A percentile compares a stretch with the other conserved stretches of the same genome.
Conservation (phyloP, 2,797 vertebrate species). For the Tangara arthus region DNA sequence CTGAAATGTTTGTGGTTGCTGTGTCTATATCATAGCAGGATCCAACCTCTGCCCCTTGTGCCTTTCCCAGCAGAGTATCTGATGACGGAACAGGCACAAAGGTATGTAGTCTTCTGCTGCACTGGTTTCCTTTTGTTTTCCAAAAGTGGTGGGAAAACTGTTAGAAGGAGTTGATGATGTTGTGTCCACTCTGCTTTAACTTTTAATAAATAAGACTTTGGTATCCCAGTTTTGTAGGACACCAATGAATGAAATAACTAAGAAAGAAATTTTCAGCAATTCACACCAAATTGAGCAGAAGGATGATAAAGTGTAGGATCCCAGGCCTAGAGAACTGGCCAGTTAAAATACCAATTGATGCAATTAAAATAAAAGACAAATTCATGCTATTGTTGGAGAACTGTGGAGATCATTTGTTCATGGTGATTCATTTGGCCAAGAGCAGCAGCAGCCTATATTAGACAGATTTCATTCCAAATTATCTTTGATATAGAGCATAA, state of each 20-base stretch:
- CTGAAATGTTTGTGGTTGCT: not conserved
- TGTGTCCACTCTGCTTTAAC: not conserved
- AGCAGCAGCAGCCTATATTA: not conserved
- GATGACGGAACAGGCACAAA: not conserved
- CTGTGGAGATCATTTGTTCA: not conserved
- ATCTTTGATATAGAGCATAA: not conserved
- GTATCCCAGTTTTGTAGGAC: not conserved
- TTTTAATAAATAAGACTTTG: not conserved
- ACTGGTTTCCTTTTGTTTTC: not conserved
- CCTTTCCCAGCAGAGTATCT: not conserved
- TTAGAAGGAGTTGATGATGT: not conserved
- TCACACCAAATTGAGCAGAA: not conserved
- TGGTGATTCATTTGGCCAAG: not conserved
- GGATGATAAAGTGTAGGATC: not conserved
- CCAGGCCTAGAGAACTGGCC: not conserved
- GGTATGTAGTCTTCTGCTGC: not conserved
- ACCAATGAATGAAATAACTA: not conserved
- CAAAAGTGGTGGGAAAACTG: not conserved
- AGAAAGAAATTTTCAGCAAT: not conserved
- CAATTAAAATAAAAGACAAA: not conserved
- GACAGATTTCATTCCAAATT: not conserved
- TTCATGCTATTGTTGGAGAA: not conserved
- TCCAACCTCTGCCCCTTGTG: not conserved
- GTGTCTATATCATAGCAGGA: accelerated
- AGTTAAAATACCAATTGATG: not conserved